Percentiles rank a stretch among this genome's conserved stretches.
Evolutionary conservation across 1,140 invertebrate genomes (phyloP).

Genomic region (Drosophila obscura): DNA sequence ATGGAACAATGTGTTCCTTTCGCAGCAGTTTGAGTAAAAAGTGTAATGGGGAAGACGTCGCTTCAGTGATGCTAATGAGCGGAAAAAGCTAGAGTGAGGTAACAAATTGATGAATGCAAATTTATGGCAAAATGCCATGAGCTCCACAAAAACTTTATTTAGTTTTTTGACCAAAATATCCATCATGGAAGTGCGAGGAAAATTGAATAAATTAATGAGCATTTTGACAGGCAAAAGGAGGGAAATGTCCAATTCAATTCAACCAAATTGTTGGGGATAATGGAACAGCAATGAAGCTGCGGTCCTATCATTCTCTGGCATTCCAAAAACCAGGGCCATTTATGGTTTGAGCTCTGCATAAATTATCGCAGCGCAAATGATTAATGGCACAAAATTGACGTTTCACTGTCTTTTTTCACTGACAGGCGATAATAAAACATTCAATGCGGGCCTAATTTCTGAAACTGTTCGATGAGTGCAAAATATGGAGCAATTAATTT

Average conservation of each 20-base stretch:
- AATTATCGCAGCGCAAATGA: conserved; percentile 37
- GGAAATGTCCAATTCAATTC: conserved; percentile 47
- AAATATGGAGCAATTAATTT: conserved; percentile 27
- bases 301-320: conserved; percentile 13
- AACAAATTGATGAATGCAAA: conserved; percentile 44
- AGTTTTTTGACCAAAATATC: conserved; percentile 4
- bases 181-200: conserved; percentile 5
- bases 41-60: conserved; percentile 9
- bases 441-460: conserved; percentile 6
- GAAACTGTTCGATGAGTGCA: conserved; percentile 24
- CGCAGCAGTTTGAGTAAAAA: conserved; percentile 8
- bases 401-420: not conserved
- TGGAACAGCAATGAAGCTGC: conserved; percentile 1
- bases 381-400: conserved; percentile 18
- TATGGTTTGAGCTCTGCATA: conserved; percentile 16
- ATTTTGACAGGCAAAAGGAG: conserved; percentile 43
- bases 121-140: conserved; percentile 3
- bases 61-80: conserved; percentile 40
- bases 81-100: conserved; percentile 13
- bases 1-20: conserved; percentile 33
- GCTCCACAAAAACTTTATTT: conserved; percentile 12
- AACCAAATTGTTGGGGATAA: conserved; percentile 34
- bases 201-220: conserved; percentile 71
- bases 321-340: conserved; percentile 1
- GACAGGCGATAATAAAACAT: conserved; percentile 13